A percentile compares a stretch with the other conserved stretches of the same genome.
Evolutionary conservation across 92 coral and sea anemone species (phyloP).

Genomic region (Nematostella vectensis): DNA sequence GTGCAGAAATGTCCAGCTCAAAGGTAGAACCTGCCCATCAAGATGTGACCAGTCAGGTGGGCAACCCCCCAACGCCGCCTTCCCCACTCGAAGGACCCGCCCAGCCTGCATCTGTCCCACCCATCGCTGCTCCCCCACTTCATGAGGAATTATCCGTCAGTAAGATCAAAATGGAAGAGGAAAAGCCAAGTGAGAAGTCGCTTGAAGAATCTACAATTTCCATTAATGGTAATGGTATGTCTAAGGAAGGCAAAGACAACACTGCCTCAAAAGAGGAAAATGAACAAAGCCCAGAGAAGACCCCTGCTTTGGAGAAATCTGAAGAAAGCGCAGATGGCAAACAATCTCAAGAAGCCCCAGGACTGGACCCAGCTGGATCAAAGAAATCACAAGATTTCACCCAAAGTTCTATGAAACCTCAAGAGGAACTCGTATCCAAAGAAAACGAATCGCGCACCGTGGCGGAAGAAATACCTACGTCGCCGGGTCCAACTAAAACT

Average conservation of each 20-base stretch:
- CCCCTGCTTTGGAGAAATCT: slow-evolving; percentile 6
- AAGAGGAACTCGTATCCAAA: neutral
- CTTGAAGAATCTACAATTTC: too few species aligned
- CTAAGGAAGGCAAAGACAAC: too few species aligned
- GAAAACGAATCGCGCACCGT: neutral
- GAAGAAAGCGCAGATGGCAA: neutral
- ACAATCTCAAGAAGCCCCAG: neutral
- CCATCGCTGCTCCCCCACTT: slow-evolving; percentile 11
- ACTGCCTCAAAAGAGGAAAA: too few species aligned
- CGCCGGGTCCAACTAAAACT: too few species aligned
- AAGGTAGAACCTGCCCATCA: neutral
- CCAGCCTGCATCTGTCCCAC: slow-evolving; percentile 5
- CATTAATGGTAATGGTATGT: too few species aligned
- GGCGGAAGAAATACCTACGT: too few species aligned
- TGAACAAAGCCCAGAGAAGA: too few species aligned
- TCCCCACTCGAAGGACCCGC: neutral
- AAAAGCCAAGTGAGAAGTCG: slow-evolving; percentile 5
- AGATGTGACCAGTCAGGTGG: neutral
- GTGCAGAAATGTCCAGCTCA: too few species aligned
- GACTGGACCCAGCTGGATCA: too few species aligned
- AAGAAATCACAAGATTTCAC: too few species aligned
- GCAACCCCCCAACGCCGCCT: neutral
- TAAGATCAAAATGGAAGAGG: neutral
- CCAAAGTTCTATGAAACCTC: too few species aligned
- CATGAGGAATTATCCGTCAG: too few species aligned